phyloP scores from a whole-genome alignment of 2,888 invertebrate genomes.

The Callosobruchus maculatus region DNA sequence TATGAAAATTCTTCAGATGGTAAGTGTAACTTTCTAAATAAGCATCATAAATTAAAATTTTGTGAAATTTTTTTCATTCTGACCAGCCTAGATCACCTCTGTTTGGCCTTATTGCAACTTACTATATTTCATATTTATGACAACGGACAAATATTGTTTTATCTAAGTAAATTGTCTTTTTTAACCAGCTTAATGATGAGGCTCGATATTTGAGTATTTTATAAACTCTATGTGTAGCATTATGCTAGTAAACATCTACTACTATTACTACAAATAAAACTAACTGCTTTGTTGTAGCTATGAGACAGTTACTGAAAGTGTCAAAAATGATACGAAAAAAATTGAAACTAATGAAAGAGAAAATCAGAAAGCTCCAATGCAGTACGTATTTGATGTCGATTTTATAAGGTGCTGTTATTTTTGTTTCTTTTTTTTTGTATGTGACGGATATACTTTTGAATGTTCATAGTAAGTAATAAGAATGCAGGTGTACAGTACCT shows the following conservation, averaged over 20 bases:
- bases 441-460: neutral
- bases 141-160: too few relatives aligned
- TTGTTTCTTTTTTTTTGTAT: neutral
- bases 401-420: neutral
- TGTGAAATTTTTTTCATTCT: neutral
- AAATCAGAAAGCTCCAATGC: slow-evolving; percentile 4
- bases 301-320: slow-evolving; percentile 18
- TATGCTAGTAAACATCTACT: too few relatives aligned
- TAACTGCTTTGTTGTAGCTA: slow-evolving; percentile 12
- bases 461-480: too few relatives aligned
- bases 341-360: slow-evolving; percentile 5
- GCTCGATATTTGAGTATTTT: too few relatives aligned
- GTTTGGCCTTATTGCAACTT: too few relatives aligned
- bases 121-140: too few relatives aligned
- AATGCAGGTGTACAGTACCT: too few relatives aligned
- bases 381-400: slow-evolving; percentile 16
- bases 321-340: slow-evolving; percentile 18
- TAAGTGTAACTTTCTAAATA: slow-evolving; percentile 26
- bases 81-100: too few relatives aligned
- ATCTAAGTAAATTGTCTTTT: too few relatives aligned
- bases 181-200: too few relatives aligned
- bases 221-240: too few relatives aligned
- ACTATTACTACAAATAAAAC: too few relatives aligned
- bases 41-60: neutral
- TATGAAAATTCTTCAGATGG: slow-evolving; percentile 52